Evolutionary conservation across 2,797 vertebrate genomes (phyloP).

Genomic region (Sylvilagus floridanus): DNA sequence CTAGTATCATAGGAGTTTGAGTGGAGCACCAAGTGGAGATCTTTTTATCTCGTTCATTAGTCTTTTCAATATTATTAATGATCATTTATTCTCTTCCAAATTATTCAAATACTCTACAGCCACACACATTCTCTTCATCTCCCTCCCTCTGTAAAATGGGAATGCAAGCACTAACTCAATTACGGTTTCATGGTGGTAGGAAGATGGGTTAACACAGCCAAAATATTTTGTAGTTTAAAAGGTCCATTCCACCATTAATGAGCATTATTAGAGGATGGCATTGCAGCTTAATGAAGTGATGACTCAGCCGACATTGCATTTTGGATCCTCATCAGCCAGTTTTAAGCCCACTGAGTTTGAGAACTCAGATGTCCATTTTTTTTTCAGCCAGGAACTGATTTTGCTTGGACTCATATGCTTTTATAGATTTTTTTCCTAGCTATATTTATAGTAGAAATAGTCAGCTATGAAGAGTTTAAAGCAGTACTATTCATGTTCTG

Average conservation of each 20-base stretch:
- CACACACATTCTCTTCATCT: not conserved
- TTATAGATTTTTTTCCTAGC: not conserved
- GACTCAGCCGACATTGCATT: constrained; percentile 37
- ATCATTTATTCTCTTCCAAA: constrained; percentile 13
- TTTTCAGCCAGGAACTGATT: not conserved
- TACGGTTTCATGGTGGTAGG: constrained; percentile 32
- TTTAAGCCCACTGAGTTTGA: constrained; percentile 15
- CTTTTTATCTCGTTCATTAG: constrained; percentile 27
- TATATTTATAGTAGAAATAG: constrained; percentile 2
- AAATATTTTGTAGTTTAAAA: constrained; percentile 70
- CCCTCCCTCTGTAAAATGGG: constrained; percentile 26
- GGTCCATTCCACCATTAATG: constrained; percentile 48
- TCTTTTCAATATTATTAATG: constrained; percentile 36
- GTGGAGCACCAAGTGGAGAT: not conserved
- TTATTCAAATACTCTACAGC: not conserved
- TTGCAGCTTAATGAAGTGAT: constrained; percentile 48
- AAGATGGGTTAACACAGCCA: constrained; percentile 56
- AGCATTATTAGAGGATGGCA: constrained; percentile 4
- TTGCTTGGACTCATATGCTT: not conserved
- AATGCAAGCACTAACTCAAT: constrained; percentile 61
- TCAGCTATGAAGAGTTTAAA: not conserved
- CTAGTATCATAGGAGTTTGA: not conserved
- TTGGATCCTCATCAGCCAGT: not conserved
- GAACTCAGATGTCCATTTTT: not conserved
- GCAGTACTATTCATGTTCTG: not conserved